Evolutionary conservation across 2,113 vertebrate genomes (phyloP).

Genomic region (Notarius quadriscutis): DNA sequence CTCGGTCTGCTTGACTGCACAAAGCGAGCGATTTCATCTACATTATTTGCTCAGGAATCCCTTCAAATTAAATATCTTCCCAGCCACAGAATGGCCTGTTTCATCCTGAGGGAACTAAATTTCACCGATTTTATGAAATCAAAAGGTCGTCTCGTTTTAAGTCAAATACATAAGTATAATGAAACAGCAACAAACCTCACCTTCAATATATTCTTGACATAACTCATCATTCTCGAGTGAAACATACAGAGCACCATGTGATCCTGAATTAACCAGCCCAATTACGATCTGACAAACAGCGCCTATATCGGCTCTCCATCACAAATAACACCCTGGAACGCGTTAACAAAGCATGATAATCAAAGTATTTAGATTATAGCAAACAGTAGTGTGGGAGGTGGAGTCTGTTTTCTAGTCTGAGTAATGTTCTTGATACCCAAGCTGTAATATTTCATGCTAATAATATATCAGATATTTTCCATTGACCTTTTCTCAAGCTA

Average conservation of each 20-base stretch:
- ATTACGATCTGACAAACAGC: background rate
- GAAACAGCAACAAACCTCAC: background rate
- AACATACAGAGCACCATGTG: background rate
- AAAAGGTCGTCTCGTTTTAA: background rate
- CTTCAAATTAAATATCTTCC: no score
- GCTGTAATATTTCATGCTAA: constrained; percentile 45
- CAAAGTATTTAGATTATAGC: constrained; percentile 8
- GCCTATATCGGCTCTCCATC: background rate
- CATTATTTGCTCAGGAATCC: no score
- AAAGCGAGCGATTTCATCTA: no score
- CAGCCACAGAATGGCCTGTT: no score
- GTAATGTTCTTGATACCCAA: constrained; percentile 2
- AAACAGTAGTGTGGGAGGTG: background rate
- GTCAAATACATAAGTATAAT: background rate
- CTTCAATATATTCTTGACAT: background rate
- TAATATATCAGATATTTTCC: constrained; percentile 49
- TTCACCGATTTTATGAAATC: no score
- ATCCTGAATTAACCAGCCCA: constrained; percentile 11
- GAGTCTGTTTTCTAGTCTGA: background rate
- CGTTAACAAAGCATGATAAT: constrained; percentile 10
- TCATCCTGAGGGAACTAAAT: no score
- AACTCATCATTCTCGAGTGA: constrained; percentile 2
- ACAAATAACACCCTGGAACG: constrained; percentile 22
- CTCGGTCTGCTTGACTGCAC: no score
- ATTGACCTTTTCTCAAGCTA: constrained; percentile 53